phyloP scores from a whole-genome alignment of 2,113 vertebrate genomes.

The Phaethon lepturus region DNA sequence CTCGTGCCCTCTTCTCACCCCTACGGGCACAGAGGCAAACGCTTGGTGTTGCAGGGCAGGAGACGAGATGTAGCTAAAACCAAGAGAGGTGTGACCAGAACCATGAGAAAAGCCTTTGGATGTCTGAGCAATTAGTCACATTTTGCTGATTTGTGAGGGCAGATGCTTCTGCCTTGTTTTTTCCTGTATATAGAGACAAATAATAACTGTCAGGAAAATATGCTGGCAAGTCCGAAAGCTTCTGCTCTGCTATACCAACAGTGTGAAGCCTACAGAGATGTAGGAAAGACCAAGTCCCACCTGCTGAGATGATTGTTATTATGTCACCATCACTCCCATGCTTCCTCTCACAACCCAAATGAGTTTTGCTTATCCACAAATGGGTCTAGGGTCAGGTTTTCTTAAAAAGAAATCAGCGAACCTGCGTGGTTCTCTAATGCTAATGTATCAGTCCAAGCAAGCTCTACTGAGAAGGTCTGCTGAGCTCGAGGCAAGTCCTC shows the following conservation, averaged over 20 bases:
- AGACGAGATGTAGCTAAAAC: background rate
- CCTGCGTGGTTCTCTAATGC: background rate
- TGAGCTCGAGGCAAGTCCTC: background rate
- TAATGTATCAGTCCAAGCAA: background rate
- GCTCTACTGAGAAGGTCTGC: background rate
- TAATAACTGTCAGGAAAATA: background rate
- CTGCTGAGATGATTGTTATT: background rate
- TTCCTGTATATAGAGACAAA: background rate
- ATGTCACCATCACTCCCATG: background rate
- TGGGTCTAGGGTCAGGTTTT: background rate
- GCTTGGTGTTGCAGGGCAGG: background rate
- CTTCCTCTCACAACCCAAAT: background rate
- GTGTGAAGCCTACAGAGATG: background rate
- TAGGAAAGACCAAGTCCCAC: background rate
- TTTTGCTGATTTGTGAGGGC: background rate
- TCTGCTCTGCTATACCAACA: background rate
- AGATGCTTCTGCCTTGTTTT: background rate
- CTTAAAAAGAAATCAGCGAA: background rate
- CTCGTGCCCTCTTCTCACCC: background rate
- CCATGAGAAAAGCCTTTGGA: background rate
- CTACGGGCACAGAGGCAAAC: background rate
- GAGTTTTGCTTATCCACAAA: background rate
- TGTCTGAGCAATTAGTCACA: background rate
- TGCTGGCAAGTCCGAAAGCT: background rate
- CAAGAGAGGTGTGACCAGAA: background rate